Percentiles rank a stretch among this genome's conserved stretches.
These are phyloP conservation scores for Archaeoteleia sp. DNA, from an alignment of 2,888 invertebrate genomes.

Conservation along the genomic window DNA sequence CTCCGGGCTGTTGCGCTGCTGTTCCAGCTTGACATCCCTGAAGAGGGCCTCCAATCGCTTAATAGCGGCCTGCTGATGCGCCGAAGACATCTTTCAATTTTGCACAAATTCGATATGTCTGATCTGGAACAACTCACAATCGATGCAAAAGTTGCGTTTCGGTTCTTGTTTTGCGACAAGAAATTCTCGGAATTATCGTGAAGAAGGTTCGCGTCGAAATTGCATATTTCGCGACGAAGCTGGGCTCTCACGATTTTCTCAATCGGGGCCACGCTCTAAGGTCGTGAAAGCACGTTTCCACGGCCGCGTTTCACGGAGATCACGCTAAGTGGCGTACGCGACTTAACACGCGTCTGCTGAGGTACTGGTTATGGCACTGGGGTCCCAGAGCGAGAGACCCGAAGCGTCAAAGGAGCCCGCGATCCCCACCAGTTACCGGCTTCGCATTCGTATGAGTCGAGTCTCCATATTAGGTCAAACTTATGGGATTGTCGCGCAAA, in stretches of 20 bases:
- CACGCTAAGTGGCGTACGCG: constrained; percentile 58
- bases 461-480: constrained; percentile 75
- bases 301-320: constrained; percentile 37
- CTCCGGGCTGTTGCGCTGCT: constrained; percentile 60
- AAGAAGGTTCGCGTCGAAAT: constrained; percentile 1
- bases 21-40: constrained; percentile 80
- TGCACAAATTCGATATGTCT: too few species aligned
- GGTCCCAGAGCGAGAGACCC: constrained; percentile 64
- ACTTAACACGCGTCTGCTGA: constrained; percentile 70
- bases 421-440: constrained; percentile 63
- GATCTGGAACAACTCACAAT: too few species aligned
- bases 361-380: constrained; percentile 68
- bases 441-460: constrained; percentile 61
- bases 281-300: constrained; percentile 47
- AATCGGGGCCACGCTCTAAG: constrained; percentile 23
- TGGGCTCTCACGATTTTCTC: constrained; percentile 8
- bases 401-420: constrained; percentile 63
- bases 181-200: too few species aligned
- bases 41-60: constrained; percentile 85
- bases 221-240: background rate
- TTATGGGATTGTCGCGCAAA: constrained; percentile 70
- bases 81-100: constrained; percentile 59
- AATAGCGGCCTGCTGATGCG: constrained; percentile 81
- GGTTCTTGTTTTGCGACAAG: too few species aligned
- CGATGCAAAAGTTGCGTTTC: too few species aligned